Evolutionary conservation across 2,113 vertebrate species (phyloP), one percentile per base, ranked within the genome.

Genomic region (Eonycteris spelaea): DNA sequence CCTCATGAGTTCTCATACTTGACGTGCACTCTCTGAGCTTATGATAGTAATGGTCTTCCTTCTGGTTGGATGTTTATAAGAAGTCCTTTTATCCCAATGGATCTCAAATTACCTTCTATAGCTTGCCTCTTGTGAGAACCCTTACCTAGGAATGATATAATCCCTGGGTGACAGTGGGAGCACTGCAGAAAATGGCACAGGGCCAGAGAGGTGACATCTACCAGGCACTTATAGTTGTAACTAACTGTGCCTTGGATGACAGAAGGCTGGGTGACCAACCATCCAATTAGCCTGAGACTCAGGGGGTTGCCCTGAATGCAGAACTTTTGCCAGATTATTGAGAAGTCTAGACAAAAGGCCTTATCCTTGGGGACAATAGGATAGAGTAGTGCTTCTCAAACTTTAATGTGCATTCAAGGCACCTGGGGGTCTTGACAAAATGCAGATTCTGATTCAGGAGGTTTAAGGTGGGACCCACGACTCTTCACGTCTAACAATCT

Each of bases 331-430:
- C 63, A 68, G 33, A 93, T 79, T 33, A 65, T 4, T 78, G 3
- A 89, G 35, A 80, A 93, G 30, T 12, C 30, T 14, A 51, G 18
- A 91, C 0, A 40, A n/a, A 7, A 45, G 43, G 35, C 53, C 48
- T 77, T 28, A 28, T 24, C 12, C 21, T 55, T 1, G 13, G 28
- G 9, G 16, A 9, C 24, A 30, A 33, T 4, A 28, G 51, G 16
- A 82, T 8, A 22, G 2, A 24, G 12, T 0, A 71, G 13, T 5
- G 2, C 3, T 45, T 92, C 26, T 91, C 38, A 40, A 80, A 90
- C 9, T 59, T 90, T 12, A n/a, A 57, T 7, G 5, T 4, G 2
- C 0, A 0, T 11, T 5, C 3, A 8, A n/a, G 40, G 61, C 2
- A 1, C 9, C 38, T 61, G n/a, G 24, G 6, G 43, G 55, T 22